Evolutionary conservation across 2,888 invertebrate genomes (phyloP).

Genomic region (Acleris cristana): DNA sequence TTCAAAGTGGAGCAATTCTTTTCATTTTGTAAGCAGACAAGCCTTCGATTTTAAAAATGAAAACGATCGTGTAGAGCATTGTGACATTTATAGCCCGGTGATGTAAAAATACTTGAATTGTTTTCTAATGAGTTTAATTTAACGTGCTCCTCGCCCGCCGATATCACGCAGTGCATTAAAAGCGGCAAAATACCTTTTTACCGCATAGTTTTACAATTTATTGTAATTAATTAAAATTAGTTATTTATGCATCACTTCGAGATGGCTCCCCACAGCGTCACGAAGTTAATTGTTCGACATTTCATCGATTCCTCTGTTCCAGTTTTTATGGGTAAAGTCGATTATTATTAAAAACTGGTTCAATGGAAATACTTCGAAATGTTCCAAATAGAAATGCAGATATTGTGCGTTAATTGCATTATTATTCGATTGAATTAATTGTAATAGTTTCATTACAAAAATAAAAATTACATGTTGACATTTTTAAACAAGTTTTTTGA

Average conservation of each 20-base stretch:
- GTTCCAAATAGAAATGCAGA: conserved; percentile 46
- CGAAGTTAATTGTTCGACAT: conserved; percentile 71
- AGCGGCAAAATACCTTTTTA: conserved; percentile 69
- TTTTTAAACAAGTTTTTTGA: no score
- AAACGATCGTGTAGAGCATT: no score
- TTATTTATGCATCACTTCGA: conserved; percentile 73
- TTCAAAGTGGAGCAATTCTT: no score
- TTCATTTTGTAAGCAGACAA: no score
- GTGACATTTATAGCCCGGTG: neutral
- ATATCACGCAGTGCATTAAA: conserved; percentile 59
- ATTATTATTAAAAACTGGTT: conserved; percentile 33
- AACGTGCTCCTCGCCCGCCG: conserved; percentile 47
- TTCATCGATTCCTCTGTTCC: conserved; percentile 68
- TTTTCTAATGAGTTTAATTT: conserved; percentile 41
- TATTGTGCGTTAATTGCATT: no score
- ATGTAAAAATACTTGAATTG: conserved; percentile 15
- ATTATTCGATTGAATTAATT: no score
- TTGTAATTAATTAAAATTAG: conserved; percentile 64
- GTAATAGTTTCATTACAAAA: no score
- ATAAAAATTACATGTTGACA: no score
- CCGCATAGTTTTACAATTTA: conserved; percentile 62
- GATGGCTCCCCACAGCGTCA: conserved; percentile 63
- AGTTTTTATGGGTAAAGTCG: conserved; percentile 49
- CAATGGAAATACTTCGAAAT: conserved; percentile 46
- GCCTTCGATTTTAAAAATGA: no score